Base-by-base conservation (phyloP, 2,888 invertebrate species). In the Eristalinus aeneus region DNA sequence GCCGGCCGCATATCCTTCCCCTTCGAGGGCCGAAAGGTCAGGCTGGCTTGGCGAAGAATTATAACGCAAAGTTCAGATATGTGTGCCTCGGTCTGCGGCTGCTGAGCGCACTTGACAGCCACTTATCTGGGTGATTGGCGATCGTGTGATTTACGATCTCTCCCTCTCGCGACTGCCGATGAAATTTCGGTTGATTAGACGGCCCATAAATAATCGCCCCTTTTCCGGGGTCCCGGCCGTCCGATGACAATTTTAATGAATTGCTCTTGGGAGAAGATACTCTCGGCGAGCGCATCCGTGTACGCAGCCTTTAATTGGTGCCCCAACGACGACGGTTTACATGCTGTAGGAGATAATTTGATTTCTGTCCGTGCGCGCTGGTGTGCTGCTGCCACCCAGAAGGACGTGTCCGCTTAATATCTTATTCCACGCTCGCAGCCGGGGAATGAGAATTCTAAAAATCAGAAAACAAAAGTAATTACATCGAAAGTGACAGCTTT, bases 241-340 rank as follows among this genome's bases (percentile, higher is more conserved):
- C 61, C 65, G 76, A 72, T 86, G 86, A 86, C 86, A 86, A 86
- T 81, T 86, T 86, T 86, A 82, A 86, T 86, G 81, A 86, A 86
- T 86, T 86, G 86, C 71, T 73, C 85, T 73, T 71, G 61, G 27
- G 27, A 27, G 27, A 27, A 73, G 60, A 34, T 65, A 65, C 27
- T 63, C 34, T 46, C 36, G 36, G n/a, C 32, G 31, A 12, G n/a
- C 46, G 54, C 11, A 27, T 27, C 27, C 5, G 11, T 68, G 58
- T n/a, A 56, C 32, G 46, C 11, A 46, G 16, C 54, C 63, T 53
- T 65, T 58, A 69, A 27, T 36, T 74, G 54, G 72, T 22, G 34
- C 10, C 34, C 10, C 34, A 9, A 9, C 34, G 34, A 10, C 10
- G 27, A 27, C 27, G 27, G 27, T 2, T n/a, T 8, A 46, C 46